These are phyloP conservation scores for Caenorhabditis japonica DNA, from an alignment of 2,888 invertebrate genomes.

Conservation along the genomic window DNA sequence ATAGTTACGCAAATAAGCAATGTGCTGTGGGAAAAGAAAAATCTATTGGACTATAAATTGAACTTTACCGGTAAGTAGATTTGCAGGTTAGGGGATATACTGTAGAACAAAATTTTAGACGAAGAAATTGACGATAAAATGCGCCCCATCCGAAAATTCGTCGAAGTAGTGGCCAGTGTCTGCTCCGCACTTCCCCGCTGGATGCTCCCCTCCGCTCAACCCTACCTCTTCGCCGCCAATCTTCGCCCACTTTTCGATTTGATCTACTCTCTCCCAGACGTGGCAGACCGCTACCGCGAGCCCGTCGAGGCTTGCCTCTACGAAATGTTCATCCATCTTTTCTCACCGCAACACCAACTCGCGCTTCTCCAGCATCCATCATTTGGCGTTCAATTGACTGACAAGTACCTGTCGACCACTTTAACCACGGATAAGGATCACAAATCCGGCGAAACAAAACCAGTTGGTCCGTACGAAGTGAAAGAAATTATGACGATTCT, in stretches of 20 bases:
- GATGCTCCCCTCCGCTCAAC: conserved; percentile 1
- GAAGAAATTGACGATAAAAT: background rate
- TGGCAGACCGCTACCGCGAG: background rate
- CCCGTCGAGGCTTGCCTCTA: conserved; percentile 3
- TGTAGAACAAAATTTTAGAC: too few species aligned
- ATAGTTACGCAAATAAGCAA: conserved; percentile 10
- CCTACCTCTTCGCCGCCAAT: conserved; percentile 1
- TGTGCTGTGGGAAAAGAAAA: conserved; percentile 2
- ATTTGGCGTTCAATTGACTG: conserved; percentile 16
- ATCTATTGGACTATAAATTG: background rate
- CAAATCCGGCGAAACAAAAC: background rate
- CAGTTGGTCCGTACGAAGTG: background rate
- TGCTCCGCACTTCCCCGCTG: conserved; percentile 7
- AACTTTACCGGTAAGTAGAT: background rate
- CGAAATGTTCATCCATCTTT: conserved; percentile 9
- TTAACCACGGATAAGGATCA: conserved; percentile 11
- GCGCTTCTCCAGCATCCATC: background rate
- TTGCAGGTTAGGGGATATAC: too few species aligned
- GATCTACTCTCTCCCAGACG: conserved; percentile 17
- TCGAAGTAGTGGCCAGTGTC: conserved; percentile 9
- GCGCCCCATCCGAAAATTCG: conserved; percentile 12
- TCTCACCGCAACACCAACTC: background rate
- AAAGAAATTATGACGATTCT: background rate
- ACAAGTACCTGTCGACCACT: conserved; percentile 14
- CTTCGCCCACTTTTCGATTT: conserved; percentile 8